Conservation (phyloP, 1,140 invertebrate genomes). For the Drosophila simulans region DNA sequence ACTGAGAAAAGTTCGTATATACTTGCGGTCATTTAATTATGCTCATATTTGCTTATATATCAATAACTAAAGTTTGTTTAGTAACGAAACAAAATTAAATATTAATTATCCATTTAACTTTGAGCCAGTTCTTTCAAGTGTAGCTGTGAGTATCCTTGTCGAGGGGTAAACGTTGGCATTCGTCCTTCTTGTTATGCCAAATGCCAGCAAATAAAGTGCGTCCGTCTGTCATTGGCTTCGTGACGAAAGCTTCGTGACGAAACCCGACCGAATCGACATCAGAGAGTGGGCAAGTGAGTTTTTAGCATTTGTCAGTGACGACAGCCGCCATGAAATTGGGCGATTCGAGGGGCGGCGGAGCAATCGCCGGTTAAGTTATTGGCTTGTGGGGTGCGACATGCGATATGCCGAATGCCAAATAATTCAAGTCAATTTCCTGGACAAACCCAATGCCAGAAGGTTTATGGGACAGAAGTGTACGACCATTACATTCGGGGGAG, state of each 20-base stretch:
- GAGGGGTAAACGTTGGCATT: conserved; percentile 40
- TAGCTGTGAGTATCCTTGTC: not conserved
- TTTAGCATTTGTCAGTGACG: conserved; percentile 36
- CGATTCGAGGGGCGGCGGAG: not conserved
- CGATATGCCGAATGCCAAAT: conserved; percentile 50
- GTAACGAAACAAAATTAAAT: too few species aligned
- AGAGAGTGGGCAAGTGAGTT: conserved; percentile 8
- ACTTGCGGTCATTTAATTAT: not conserved
- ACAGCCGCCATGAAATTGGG: conserved; percentile 28
- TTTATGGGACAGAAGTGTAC: not conserved
- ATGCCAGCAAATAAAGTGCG: conserved; percentile 52
- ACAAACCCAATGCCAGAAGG: conserved; percentile 20
- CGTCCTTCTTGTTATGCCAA: conserved; percentile 42
- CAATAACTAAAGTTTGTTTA: too few species aligned
- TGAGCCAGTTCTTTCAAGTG: not conserved
- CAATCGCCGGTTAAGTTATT: conserved; percentile 38
- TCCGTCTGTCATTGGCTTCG: conserved; percentile 2
- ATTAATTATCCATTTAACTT: not conserved
- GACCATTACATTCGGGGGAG: not conserved
- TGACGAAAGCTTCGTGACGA: conserved; percentile 8
- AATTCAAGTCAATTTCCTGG: conserved; percentile 61
- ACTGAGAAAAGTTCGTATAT: not conserved
- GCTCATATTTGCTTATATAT: too few species aligned
- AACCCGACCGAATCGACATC: not conserved
- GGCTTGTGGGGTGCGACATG: conserved; percentile 43